Evolutionary conservation across 2,113 vertebrate species (phyloP).

Genomic region (Pomatostomus ruficeps): DNA sequence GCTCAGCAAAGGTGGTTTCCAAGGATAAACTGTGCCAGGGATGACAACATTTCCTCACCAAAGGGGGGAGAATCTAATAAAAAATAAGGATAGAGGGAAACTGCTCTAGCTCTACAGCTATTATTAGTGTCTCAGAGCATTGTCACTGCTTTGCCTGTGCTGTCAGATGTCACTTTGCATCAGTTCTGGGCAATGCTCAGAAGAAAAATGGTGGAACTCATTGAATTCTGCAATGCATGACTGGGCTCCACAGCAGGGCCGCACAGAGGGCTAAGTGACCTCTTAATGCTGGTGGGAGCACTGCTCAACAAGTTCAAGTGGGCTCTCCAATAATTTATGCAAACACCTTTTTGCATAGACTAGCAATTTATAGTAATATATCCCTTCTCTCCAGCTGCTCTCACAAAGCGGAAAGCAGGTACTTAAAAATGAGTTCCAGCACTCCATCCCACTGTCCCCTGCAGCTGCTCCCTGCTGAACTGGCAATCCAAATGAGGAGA

Average conservation of each 20-base stretch:
- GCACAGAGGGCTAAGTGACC: conserved; percentile 33
- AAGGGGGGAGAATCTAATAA: conserved; percentile 16
- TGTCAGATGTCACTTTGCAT: conserved; percentile 63
- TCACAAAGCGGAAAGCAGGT: not conserved
- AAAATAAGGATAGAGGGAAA: conserved; percentile 40
- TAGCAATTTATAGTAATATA: conserved; percentile 14
- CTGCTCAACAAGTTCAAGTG: conserved; percentile 42
- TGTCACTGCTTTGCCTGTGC: conserved; percentile 27
- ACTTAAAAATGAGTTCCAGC: not conserved
- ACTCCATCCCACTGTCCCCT: not conserved
- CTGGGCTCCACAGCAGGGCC: not conserved
- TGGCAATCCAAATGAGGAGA: fast-evolving
- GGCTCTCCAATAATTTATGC: conserved; percentile 34
- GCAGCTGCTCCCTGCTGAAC: not conserved
- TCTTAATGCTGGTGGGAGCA: conserved; percentile 19
- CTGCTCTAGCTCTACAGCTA: conserved; percentile 34
- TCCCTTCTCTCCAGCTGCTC: not conserved
- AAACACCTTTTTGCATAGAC: conserved; percentile 35
- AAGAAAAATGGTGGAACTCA: conserved; percentile 32
- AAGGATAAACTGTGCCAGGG: conserved; percentile 43
- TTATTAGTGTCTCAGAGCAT: conserved; percentile 45
- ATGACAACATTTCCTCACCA: conserved; percentile 36
- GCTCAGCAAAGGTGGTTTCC: conserved; percentile 53
- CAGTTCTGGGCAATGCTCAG: conserved; percentile 28
- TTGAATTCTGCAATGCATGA: conserved; percentile 26